Base-by-base conservation (phyloP, 2,113 vertebrate species). In the Chaetorhynchus papuensis region DNA sequence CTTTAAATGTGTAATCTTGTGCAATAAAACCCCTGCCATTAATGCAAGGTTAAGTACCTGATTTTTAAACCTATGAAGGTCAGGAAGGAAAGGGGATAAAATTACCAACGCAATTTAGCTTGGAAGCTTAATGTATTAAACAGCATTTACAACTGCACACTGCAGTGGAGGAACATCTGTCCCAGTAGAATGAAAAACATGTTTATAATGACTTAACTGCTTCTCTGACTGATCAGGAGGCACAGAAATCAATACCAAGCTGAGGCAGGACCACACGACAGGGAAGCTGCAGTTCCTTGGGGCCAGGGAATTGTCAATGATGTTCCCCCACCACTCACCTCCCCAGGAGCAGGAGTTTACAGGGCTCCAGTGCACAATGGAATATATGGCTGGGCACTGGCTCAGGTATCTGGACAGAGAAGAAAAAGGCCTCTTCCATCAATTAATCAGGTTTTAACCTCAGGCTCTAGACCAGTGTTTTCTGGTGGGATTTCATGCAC, bases 61-160 rank as follows among this genome's bases (percentile, higher is more conserved):
- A 59, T 93, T 97, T 95, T 96, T 82, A 96, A 94, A 95, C 47
- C 76, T 61, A 9, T 63, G 78, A 92, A 96, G 95, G 95, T 97
- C 96, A 89, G 66, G 50, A 49, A 93, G 93, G 79, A 71, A 85
- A 90, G 79, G 82, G 89, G 77, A 61, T 82, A 88, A 93, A 93
- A 96, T 94, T 90, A 63, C 61, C 57, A 82, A 52, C 42, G 72
- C 76, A 90, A 87, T 96, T 93, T 94, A 83, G 65, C 76, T 90
- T 81, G 88, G 61, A 89, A 89, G 59, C 85, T 69, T 91, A 91
- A 87, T 94, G 86, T 49, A 89, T 96, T 88, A 96, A 85, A 61
- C 56, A 72, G 42, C 90, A 47, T 96, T 97, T 96, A 77, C 72
- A 87, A 39, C 82, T 82, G 42, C 78, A 81, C 13, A 8, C 16